A percentile compares a stretch with the other conserved stretches of the same genome.
phyloP scores from a whole-genome alignment of 2,797 vertebrate genomes.

The Tolypeutes matacus region DNA sequence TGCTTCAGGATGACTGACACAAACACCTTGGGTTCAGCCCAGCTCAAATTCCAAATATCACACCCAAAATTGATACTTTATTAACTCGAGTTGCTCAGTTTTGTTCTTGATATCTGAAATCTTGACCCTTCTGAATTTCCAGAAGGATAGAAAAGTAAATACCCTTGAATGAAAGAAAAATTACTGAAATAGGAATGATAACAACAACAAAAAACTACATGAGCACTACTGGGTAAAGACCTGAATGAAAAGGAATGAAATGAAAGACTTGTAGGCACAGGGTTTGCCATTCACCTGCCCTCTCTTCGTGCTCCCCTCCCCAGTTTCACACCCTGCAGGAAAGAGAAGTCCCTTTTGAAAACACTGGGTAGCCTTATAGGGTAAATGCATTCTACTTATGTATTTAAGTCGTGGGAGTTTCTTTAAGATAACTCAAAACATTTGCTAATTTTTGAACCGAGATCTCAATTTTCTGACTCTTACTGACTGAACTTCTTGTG shows the following conservation, averaged over 20 bases:
- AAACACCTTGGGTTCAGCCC: not conserved
- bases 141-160: not conserved
- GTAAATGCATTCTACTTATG: not conserved
- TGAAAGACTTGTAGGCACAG: not conserved
- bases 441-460: conserved; percentile 40
- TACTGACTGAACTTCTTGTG: not conserved
- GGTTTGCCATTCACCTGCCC: rapidly evolving
- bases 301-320: not conserved
- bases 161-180: conserved; percentile 1
- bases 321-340: not conserved
- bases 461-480: conserved; percentile 34
- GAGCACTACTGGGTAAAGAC: not conserved
- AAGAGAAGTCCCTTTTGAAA: not conserved
- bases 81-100: not conserved
- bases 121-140: not conserved
- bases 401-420: not conserved
- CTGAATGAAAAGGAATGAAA: not conserved
- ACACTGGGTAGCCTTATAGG: not conserved
- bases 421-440: not conserved
- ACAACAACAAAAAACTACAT: not conserved
- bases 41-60: not conserved
- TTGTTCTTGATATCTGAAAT: not conserved
- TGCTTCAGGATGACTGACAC: not conserved
- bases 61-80: not conserved
- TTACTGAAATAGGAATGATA: not conserved